Evolutionary conservation across 2,797 vertebrate genomes (phyloP).

Genomic region (Neoniphon sammara): DNA sequence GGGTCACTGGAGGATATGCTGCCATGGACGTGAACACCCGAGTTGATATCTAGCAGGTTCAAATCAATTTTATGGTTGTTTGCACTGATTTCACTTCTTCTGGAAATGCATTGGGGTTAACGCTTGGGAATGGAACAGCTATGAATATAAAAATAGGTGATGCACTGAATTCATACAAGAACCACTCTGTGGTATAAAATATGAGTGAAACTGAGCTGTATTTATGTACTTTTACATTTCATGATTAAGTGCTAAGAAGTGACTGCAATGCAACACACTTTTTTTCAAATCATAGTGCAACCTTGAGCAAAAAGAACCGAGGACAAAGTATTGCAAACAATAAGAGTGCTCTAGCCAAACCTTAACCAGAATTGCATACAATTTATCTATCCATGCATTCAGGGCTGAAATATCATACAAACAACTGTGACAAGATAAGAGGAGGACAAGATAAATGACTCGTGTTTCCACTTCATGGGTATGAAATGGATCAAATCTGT

Average conservation of each 20-base stretch:
- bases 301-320: slow-evolving; percentile 56
- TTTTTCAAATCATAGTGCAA: slow-evolving; percentile 34
- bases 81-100: slow-evolving; percentile 70
- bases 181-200: slow-evolving; percentile 26
- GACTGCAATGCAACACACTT: too few relatives aligned
- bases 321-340: slow-evolving; percentile 54
- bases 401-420: slow-evolving; percentile 58
- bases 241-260: slow-evolving; percentile 43
- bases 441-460: slow-evolving; percentile 64
- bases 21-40: slow-evolving; percentile 65
- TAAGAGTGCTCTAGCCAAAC: slow-evolving; percentile 41
- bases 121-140: slow-evolving; percentile 57
- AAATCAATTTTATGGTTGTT: slow-evolving; percentile 76
- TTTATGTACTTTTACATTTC: slow-evolving; percentile 35
- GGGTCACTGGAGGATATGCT: slow-evolving; percentile 75
- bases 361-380: slow-evolving; percentile 54
- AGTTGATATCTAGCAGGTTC: slow-evolving; percentile 74
- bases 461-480: slow-evolving; percentile 55
- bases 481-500: slow-evolving; percentile 60
- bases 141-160: slow-evolving; percentile 75
- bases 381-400: slow-evolving; percentile 68
- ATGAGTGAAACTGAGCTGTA: background rate
- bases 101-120: slow-evolving; percentile 68
- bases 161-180: slow-evolving; percentile 40
- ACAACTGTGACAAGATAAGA: slow-evolving; percentile 71